These are phyloP conservation scores for Limosa lapponica DNA, from an alignment of 2,797 vertebrate genomes.

Conservation along the genomic window DNA sequence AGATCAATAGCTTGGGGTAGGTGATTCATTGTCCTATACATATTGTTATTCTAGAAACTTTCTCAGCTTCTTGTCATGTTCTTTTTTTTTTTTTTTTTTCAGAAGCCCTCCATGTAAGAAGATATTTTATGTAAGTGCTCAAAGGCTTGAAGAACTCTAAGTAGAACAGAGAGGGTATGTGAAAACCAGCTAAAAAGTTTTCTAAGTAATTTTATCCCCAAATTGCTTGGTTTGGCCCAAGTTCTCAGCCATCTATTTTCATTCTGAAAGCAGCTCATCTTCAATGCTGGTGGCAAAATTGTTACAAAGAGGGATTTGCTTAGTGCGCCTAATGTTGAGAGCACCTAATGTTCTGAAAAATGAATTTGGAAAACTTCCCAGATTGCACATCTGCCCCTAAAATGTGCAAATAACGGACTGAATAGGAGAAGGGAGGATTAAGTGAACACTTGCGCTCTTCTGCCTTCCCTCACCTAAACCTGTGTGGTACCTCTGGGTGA, in stretches of 20 bases:
- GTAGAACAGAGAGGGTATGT: background rate
- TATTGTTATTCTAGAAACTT: background rate
- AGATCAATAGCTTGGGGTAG: background rate
- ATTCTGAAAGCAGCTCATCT: conserved; percentile 28
- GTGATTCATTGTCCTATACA: background rate
- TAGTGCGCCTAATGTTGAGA: conserved; percentile 23
- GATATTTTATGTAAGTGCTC: background rate
- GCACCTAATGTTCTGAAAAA: conserved; percentile 73
- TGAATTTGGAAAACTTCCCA: conserved; percentile 69
- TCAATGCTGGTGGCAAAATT: conserved; percentile 43
- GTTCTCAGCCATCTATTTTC: conserved; percentile 32
- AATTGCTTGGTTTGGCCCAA: conserved; percentile 40
- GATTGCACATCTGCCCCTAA: conserved; percentile 65
- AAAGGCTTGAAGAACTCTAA: background rate
- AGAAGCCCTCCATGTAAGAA: background rate
- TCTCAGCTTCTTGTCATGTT: background rate
- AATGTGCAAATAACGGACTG: background rate
- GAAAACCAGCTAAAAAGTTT: background rate
- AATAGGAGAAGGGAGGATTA: background rate
- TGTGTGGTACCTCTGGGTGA: background rate
- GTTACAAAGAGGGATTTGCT: conserved; percentile 60
- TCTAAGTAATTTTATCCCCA: conserved; percentile 2
- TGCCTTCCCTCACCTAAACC: background rate
- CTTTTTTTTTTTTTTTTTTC: background rate
- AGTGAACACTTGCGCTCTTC: background rate